These are phyloP conservation scores for Leuciscus waleckii DNA, from an alignment of 2,797 vertebrate genomes.

Conservation along the genomic window DNA sequence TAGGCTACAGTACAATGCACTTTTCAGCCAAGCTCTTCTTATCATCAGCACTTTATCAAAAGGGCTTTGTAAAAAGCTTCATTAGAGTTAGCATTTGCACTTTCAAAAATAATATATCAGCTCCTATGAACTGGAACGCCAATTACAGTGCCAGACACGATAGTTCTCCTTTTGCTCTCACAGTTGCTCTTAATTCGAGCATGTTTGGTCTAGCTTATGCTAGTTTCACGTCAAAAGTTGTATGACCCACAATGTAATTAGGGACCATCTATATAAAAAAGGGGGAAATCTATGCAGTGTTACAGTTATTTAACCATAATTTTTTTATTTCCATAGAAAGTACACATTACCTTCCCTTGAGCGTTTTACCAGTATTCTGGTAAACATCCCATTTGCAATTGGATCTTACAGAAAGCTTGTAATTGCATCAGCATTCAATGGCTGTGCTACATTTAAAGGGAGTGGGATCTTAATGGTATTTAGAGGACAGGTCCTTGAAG, in stretches of 20 bases:
- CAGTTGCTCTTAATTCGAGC: background rate
- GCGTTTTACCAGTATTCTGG: slow-evolving; percentile 67
- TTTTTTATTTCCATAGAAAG: background rate
- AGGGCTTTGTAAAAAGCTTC: slow-evolving; percentile 38
- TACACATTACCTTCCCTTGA: slow-evolving; percentile 58
- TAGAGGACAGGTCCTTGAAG: slow-evolving; percentile 65
- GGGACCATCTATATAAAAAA: no score
- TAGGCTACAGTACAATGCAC: background rate
- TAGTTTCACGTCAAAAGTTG: background rate
- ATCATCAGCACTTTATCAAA: slow-evolving; percentile 28
- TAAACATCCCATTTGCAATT: slow-evolving; percentile 68
- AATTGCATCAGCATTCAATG: slow-evolving; percentile 59
- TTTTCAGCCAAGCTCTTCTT: slow-evolving; percentile 32
- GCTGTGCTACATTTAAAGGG: slow-evolving; percentile 35
- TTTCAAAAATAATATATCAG: slow-evolving; percentile 44
- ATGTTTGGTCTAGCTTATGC: background rate
- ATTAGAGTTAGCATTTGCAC: slow-evolving; percentile 49
- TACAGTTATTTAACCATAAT: background rate
- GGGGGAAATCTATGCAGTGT: background rate
- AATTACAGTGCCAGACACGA: background rate
- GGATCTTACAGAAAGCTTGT: slow-evolving; percentile 65
- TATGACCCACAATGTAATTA: background rate
- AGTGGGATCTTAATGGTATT: slow-evolving; percentile 60
- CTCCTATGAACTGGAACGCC: slow-evolving; percentile 16
- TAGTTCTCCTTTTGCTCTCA: slow-evolving; percentile 11